Percentiles rank a stretch among this genome's conserved stretches.
phyloP scores from a whole-genome alignment of 1,140 invertebrate species.

The Atopsyche davidsoni region DNA sequence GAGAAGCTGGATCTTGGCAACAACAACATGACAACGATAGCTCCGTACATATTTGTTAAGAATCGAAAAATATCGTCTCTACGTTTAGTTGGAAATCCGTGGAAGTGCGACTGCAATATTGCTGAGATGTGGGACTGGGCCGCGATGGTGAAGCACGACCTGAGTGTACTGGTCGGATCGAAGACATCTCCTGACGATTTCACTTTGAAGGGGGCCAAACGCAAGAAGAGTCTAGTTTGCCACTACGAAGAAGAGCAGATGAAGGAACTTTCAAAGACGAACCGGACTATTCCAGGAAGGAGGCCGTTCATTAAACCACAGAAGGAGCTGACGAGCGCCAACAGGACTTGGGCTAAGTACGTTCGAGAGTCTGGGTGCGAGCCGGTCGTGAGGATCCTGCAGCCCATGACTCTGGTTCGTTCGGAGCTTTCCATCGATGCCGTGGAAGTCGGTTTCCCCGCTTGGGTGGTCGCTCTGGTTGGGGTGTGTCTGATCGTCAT shows the following conservation, averaged over 20 bases:
- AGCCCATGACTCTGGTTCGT: constrained; percentile 38
- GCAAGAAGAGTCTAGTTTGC: constrained; percentile 60
- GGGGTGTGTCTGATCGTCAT: constrained; percentile 13
- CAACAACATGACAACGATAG: constrained; percentile 57
- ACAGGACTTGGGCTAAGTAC: constrained; percentile 67
- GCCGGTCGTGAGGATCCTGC: constrained; percentile 45
- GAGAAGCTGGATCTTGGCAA: constrained; percentile 58
- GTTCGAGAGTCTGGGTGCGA: constrained; percentile 62
- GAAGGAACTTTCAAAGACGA: constrained; percentile 46
- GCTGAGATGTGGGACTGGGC: constrained; percentile 70
- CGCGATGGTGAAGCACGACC: constrained; percentile 55
- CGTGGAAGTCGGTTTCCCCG: not conserved
- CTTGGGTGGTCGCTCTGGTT: constrained; percentile 22
- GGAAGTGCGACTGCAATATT: constrained; percentile 63
- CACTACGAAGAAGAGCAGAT: constrained; percentile 55
- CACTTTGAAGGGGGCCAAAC: constrained; percentile 52
- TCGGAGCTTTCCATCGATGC: not conserved
- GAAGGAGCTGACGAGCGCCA: constrained; percentile 50
- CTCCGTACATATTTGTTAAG: constrained; percentile 49
- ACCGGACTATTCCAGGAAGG: constrained; percentile 46
- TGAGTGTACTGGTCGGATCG: constrained; percentile 59
- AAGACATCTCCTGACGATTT: constrained; percentile 54
- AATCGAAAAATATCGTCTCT: constrained; percentile 54
- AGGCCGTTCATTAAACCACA: constrained; percentile 51
- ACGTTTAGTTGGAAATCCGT: constrained; percentile 63